Evolutionary conservation across 2,888 invertebrate genomes (phyloP).

Genomic region (Lasius platythorax): DNA sequence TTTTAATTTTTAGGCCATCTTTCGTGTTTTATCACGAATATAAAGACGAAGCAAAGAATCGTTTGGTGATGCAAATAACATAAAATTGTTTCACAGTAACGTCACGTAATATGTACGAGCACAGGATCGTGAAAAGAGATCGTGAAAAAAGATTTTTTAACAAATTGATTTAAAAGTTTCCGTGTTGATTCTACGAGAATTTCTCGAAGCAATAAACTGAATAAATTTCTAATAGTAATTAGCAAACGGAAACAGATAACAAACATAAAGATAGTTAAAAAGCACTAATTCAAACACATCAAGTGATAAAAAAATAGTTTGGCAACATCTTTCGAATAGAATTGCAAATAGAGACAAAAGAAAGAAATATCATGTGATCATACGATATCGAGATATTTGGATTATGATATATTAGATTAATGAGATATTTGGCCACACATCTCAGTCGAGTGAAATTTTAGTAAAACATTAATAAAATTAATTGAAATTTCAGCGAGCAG

Average conservation of each 20-base stretch:
- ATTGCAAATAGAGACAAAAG: not conserved
- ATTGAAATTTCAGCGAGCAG: not conserved
- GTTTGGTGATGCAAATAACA: conserved; percentile 2
- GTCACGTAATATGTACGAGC: conserved; percentile 23
- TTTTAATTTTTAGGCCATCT: conserved; percentile 17
- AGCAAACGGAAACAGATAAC: not conserved
- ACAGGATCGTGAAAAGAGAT: not conserved
- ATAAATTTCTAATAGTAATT: conserved; percentile 14
- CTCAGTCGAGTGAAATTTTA: not conserved
- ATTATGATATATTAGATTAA: not conserved
- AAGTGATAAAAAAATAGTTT: conserved; percentile 16
- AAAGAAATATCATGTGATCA: not conserved
- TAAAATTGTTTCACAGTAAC: conserved; percentile 17
- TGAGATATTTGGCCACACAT: not conserved
- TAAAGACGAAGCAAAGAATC: not conserved
- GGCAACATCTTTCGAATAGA: not conserved
- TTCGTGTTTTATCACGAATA: conserved; percentile 15
- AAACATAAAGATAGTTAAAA: not conserved
- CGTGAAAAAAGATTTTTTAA: not conserved
- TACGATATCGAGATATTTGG: not conserved
- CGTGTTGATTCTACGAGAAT: not conserved
- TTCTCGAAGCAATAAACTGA: not conserved
- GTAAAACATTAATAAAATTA: conserved; percentile 9
- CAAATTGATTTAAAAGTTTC: not conserved
- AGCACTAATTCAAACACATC: not conserved